Conservation (phyloP, 2,113 vertebrate genomes). For the Balaeniceps rex region DNA sequence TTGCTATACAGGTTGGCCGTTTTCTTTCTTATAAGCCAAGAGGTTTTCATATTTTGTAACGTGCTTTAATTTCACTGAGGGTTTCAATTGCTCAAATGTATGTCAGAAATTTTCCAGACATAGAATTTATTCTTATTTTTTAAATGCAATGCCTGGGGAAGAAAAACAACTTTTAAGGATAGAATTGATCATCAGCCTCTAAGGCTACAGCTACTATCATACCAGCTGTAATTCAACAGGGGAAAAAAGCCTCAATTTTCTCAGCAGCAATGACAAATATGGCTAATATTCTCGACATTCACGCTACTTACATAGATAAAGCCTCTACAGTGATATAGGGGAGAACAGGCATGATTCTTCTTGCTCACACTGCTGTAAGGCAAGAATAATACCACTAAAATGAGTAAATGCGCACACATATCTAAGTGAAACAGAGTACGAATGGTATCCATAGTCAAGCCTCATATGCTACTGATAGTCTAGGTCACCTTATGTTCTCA, state of each 20-base stretch:
- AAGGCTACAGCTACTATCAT: not conserved
- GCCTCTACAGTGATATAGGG: not conserved
- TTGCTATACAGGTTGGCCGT: not conserved
- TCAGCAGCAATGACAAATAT: constrained; percentile 14
- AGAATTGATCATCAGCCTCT: constrained; percentile 22
- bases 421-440: not conserved
- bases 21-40: not conserved
- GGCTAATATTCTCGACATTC: constrained; percentile 15
- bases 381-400: not conserved
- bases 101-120: not conserved
- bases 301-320: not conserved
- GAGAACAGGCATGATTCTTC: not conserved
- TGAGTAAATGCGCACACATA: not conserved
- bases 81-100: not conserved
- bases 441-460: not conserved
- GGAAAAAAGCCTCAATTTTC: not conserved
- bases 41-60: not conserved
- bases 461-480: not conserved
- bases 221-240: constrained; percentile 10
- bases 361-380: not conserved
- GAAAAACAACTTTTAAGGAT: constrained; percentile 15
- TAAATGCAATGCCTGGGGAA: not conserved
- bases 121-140: not conserved
- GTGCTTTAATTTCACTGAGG: not conserved
- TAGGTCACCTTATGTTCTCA: not conserved